phyloP scores from a whole-genome alignment of 2,888 invertebrate genomes.

The Melangyna quadrimaculata region DNA sequence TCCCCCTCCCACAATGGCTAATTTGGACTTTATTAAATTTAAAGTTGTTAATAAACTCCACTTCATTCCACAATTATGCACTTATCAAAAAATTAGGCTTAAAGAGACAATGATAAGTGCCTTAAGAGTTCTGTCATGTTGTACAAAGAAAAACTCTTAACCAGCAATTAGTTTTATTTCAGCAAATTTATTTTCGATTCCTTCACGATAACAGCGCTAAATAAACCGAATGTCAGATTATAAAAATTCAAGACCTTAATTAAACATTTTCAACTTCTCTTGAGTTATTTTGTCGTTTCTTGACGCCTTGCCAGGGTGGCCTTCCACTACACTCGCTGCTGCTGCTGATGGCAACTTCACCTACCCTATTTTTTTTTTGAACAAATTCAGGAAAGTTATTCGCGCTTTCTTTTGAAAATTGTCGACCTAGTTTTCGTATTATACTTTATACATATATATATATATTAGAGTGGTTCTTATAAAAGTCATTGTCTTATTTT shows the following conservation, averaged over 20 bases:
- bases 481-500: no score
- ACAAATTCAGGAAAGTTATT: constrained; percentile 2
- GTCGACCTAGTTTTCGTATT: constrained; percentile 51
- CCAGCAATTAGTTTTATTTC: constrained; percentile 20
- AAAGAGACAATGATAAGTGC: not conserved
- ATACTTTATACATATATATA: no score
- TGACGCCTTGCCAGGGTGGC: not conserved
- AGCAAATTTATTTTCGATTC: constrained; percentile 29
- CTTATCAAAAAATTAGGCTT: not conserved
- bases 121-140: not conserved
- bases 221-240: constrained; percentile 43
- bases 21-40: not conserved
- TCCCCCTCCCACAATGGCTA: no score
- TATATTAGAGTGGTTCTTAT: no score
- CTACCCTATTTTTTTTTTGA: not conserved
- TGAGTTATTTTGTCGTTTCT: constrained; percentile 13
- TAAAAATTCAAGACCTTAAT: constrained; percentile 42
- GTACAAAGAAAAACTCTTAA: not conserved
- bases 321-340: not conserved
- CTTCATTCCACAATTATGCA: not conserved
- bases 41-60: no score
- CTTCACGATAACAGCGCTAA: constrained; percentile 21
- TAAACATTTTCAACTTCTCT: constrained; percentile 30
- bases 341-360: not conserved
- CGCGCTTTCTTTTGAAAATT: constrained; percentile 20